Percentiles rank a stretch among this genome's conserved stretches.
phyloP scores from a whole-genome alignment of 1,140 invertebrate species.

The Gonioctena quinquepunctata region DNA sequence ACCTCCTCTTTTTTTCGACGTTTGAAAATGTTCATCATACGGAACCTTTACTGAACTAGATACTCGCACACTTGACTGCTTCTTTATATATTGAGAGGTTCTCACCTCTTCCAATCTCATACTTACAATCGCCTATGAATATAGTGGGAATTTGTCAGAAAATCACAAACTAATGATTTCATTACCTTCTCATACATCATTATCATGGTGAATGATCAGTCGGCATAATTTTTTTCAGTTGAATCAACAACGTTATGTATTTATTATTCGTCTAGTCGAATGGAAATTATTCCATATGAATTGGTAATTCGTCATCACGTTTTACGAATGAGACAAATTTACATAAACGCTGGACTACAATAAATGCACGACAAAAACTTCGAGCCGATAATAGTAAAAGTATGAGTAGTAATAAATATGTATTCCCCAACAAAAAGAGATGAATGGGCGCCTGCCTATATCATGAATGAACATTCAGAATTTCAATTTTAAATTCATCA shows the following conservation, averaged over 20 bases:
- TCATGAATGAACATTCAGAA: slow-evolving; percentile 9
- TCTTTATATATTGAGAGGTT: no score
- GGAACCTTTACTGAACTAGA: no score
- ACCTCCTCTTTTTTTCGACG: no score
- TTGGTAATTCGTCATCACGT: neutral
- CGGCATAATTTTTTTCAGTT: neutral
- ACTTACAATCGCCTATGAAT: no score
- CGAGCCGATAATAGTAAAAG: neutral
- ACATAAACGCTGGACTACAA: neutral
- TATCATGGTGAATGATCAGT: no score
- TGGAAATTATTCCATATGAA: neutral
- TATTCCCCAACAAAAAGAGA: neutral
- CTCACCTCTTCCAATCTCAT: no score
- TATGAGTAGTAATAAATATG: neutral
- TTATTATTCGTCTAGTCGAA: neutral
- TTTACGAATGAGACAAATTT: neutral
- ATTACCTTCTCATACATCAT: no score
- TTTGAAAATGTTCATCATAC: no score
- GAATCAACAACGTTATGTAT: neutral
- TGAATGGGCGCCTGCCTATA: neutral
- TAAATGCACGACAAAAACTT: neutral
- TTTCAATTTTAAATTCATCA: slow-evolving; percentile 8
- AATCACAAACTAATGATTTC: no score
- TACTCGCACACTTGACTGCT: no score
- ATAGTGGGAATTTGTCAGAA: no score